Evolutionary conservation across 64 coral and sea anemone species (phyloP), one percentile per base, ranked within the genome.

Genomic region (Pocillopora verrucosa): DNA sequence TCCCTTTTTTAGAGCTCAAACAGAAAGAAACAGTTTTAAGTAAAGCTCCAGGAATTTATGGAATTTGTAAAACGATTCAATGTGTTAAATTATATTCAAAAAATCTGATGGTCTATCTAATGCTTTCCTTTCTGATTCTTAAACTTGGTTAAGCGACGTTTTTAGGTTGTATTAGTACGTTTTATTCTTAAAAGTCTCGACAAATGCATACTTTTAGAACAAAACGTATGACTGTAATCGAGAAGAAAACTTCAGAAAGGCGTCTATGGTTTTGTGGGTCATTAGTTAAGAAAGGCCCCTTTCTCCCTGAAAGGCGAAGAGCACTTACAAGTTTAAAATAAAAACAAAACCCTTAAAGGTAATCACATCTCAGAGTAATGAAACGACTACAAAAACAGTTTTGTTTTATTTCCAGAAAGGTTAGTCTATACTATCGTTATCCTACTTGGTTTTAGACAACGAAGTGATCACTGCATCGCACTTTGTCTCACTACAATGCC

Each of bases 251-350:
- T 69, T 69, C 64, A 24, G 13, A 83, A 10, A 68, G 80, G 80
- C 80, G 80, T 65, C 64, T 16, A 72, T 85, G 82, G 82, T 85
- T 85, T 85, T 57, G 37, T 65, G 82, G 82, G 3, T 85, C 64
- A 85, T 16, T 72, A 65, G 62, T 70, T 72, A 58, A 37, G 34
- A 85, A 85, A 85, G 22, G 63, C 3, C 36, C 65, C 19, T 38
- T 72, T 37, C 72, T 70, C 5, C 22, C 19, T 25, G 72, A 34
- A 26, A 72, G 30, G 56, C 12, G 38, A 41, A 72, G 56, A 72
- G 45, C 64, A 85, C 41, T 85, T 56, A 56, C 30, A 72, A 72
- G 82, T 57, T 24, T 72, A 72, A 72, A 10, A 85, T 72, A 36
- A 85, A 85, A 85, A 85, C 82, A 85, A 58, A 72, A 34, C 57